Evolutionary conservation across 1,140 invertebrate species (phyloP), one percentile per base, ranked within the genome.

Genomic region (Drosophila rhopaloa): DNA sequence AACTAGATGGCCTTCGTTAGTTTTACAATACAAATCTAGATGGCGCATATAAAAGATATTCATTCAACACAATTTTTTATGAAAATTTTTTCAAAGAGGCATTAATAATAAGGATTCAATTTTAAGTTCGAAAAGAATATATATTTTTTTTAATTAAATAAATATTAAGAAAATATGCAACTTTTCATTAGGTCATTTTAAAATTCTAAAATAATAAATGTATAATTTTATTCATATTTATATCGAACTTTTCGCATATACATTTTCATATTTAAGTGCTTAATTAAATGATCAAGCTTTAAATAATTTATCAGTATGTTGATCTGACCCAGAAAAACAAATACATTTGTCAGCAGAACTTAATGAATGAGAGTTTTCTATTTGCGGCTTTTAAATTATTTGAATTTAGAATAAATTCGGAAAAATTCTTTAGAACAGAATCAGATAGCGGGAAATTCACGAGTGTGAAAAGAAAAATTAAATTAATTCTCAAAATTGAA

Each of bases 401-500:
- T 14, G 7, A 9, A 8, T 32, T 32, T 50, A 35, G 14, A 61
- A 32, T 40, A 10, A 10, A 14, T 11, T 16, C 8, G 7, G 14
- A 41, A 37, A 40, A 43, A 53, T 27, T 19, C 38, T 24, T 35
- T 14, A 11, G 8, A 9, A 5, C 16, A 16, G 4, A 9, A 38
- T 9, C 38, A 16, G 10, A 14, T 43, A 50, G 19, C 41, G 43
- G 29, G 56, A 75, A 83, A 83, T 16, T 62, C 63, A 67, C 71
- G 77, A 65, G 59, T 81, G 50, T 70, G 79, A 88, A 91, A 83
- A 32, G 60, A 91, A 91, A 90, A 91, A 90, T 53, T 53, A 90
- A 91, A 79, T 88, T 86, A 89, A 91, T 91, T 90, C 86, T 72
- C 74, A 90, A 90, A 91, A 91, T 91, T 91, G 90, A 91, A 91